Percentiles rank a stretch among this genome's conserved stretches.
Evolutionary conservation across 2,888 invertebrate species (phyloP).

Genomic region (Mythimna vitellina): DNA sequence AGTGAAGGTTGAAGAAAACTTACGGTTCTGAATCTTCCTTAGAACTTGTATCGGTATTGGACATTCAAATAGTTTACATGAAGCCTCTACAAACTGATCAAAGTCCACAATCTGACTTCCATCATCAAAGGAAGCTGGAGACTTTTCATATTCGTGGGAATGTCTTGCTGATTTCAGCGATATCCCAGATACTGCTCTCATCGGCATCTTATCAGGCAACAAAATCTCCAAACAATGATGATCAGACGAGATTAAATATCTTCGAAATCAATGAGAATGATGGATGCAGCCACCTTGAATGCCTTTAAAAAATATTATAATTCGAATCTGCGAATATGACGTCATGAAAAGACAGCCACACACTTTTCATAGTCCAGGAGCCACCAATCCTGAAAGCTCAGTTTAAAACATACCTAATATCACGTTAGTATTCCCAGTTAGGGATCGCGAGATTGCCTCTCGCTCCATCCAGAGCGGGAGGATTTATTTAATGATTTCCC

Average conservation of each 20-base stretch:
- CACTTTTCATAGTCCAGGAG: neutral
- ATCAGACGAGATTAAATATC: no score
- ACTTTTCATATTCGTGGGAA: constrained; percentile 5
- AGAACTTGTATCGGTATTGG: constrained; percentile 64
- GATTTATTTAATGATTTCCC: no score
- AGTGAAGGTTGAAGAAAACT: constrained; percentile 25
- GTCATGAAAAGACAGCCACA: neutral
- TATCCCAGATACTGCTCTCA: constrained; percentile 2
- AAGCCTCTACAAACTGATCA: constrained; percentile 14
- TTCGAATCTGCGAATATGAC: neutral
- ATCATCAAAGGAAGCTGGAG: neutral
- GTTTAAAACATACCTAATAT: neutral
- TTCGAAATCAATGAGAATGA: constrained; percentile 1
- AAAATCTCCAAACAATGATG: neutral
- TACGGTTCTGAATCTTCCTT: constrained; percentile 63
- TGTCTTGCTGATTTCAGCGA: constrained; percentile 2
- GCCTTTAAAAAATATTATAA: neutral
- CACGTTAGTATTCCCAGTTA: no score
- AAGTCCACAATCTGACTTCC: constrained; percentile 10
- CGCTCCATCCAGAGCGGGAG: no score
- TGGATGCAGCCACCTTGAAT: constrained; percentile 10
- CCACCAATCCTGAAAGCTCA: no score
- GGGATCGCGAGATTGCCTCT: no score
- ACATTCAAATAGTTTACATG: constrained; percentile 63
- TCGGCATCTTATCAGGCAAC: constrained; percentile 6